phyloP scores from a whole-genome alignment of 2,113 vertebrate genomes.

The Ciconia stormi region DNA sequence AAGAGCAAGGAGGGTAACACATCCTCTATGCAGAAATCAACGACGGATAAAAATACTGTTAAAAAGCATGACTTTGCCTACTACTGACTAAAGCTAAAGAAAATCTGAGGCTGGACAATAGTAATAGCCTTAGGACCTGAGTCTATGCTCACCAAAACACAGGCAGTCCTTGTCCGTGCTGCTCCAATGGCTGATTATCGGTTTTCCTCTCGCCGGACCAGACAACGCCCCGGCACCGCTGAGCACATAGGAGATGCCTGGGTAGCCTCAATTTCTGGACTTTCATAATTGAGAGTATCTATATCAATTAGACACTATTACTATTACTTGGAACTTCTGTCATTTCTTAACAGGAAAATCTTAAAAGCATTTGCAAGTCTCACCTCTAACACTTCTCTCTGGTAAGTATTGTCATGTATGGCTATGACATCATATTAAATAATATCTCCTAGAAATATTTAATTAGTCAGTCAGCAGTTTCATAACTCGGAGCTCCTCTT shows the following conservation, averaged over 20 bases:
- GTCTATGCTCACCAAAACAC: not conserved
- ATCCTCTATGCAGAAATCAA: not conserved
- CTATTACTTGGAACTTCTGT: not conserved
- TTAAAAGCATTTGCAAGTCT: not conserved
- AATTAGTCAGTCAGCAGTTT: not conserved
- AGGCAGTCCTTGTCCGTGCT: not conserved
- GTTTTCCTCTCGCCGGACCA: not conserved
- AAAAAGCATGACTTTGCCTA: not conserved
- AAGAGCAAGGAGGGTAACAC: not conserved
- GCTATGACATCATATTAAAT: not conserved
- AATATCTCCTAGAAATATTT: not conserved
- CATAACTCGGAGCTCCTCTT: not conserved
- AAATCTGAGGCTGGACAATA: not conserved
- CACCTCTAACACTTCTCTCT: not conserved
- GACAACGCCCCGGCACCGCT: not conserved
- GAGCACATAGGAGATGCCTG: not conserved
- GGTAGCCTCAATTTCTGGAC: not conserved
- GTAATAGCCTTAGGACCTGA: not conserved
- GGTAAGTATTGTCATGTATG: not conserved
- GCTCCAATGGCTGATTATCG: not conserved
- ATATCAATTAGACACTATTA: not conserved
- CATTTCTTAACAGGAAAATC: not conserved
- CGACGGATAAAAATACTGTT: not conserved
- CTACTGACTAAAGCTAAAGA: not conserved
- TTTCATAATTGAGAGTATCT: not conserved